Conservation (phyloP, 2,888 invertebrate species). For the Dermolepida albohirtum region DNA sequence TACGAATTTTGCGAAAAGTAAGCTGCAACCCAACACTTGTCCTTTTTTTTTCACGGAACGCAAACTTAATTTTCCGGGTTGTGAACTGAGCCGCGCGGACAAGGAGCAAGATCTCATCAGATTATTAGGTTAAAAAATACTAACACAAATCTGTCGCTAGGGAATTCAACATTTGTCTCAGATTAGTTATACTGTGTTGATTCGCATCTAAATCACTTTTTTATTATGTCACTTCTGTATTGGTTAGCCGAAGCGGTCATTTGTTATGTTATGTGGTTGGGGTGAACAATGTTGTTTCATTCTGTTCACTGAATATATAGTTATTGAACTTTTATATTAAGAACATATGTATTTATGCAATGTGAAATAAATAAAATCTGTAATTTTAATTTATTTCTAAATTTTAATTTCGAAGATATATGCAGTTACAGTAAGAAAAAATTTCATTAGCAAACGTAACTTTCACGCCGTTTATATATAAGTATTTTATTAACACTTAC, state of each 20-base stretch:
- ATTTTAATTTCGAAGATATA: too few species aligned
- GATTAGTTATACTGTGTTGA: constrained; percentile 54
- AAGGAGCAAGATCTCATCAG: constrained; percentile 64
- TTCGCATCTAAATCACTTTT: constrained; percentile 48
- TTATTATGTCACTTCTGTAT: constrained; percentile 45
- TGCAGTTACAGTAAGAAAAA: too few species aligned
- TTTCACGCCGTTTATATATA: too few species aligned
- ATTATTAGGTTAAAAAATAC: constrained; percentile 64
- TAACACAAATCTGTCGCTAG: constrained; percentile 59
- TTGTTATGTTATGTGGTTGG: constrained; percentile 13
- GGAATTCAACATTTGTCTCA: constrained; percentile 58
- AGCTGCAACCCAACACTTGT: constrained; percentile 58
- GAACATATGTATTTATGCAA: background rate
- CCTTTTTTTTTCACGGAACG: constrained; percentile 55
- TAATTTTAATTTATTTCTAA: too few species aligned
- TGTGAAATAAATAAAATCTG: too few species aligned
- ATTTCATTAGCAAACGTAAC: too few species aligned
- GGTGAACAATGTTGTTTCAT: constrained; percentile 29
- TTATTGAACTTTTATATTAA: background rate
- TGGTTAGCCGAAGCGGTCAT: constrained; percentile 18
- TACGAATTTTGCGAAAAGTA: constrained; percentile 40
- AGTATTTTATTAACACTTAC: too few species aligned
- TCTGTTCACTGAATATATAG: constrained; percentile 17
- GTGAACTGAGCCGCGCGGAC: constrained; percentile 64
- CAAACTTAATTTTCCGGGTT: constrained; percentile 67